Base-by-base conservation (phyloP, 2,888 invertebrate genomes). In the Pedicia rivosa region DNA sequence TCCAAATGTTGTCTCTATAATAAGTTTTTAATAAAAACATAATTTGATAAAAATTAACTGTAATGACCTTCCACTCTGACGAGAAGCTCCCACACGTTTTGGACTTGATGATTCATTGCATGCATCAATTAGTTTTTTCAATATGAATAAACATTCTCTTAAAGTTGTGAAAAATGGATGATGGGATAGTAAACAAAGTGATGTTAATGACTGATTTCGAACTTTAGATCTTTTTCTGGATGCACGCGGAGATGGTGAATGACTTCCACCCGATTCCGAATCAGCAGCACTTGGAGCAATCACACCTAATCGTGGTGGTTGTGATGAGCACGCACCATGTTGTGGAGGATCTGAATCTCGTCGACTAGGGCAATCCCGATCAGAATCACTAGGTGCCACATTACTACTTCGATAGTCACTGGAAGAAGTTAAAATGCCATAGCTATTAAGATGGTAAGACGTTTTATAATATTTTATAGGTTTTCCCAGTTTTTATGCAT, bases 151-250 rank as follows among this genome's bases (percentile, higher is more conserved):
- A 67, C 95, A 92, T 68, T 97, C 92, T 46, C 98, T 83, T 67
- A 98, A 98, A 53, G 87, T 91, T 43, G 95, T 84, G 65, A 98
- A 94, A 66, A 99, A 98, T 25, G 97, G 95, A 68, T 99, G 97
- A 69, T 99, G 98, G 43, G 95, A 95, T 39, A 99, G 72, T 48
- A 99, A 75, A 65, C 98, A 99, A 39, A 99, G 67, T 34, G 97
- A 95, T 26, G 98, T 98, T 47, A 98, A 65, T 10, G 95, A 92
- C 61, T 92, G 88, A 63, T 87, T 92, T 49, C 88, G 72, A 47
- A 84, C 67, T 50, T 82, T 74, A 74, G 84, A 82, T 54, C 83
- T 68, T 54, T 78, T 75, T 45, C 86, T 67, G 28, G 75, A 76
- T 26, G 83, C 83, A 44, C 87, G 68, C 1, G 88, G 88, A 30